Evolutionary conservation across 2,113 vertebrate species (phyloP).

Genomic region (Microtus montanus): DNA sequence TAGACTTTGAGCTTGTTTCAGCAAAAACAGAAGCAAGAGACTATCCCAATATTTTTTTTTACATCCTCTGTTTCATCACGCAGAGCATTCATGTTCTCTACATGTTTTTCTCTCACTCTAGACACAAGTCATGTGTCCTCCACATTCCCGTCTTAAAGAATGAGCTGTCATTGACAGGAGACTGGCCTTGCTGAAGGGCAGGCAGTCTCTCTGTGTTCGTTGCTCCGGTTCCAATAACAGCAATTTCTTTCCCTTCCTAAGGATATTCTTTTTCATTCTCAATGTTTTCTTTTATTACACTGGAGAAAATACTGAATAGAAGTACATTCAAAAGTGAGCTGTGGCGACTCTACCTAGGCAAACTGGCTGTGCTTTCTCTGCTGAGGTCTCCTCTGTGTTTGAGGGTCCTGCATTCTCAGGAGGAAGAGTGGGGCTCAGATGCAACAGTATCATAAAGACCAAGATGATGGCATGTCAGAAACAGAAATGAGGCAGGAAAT

Average conservation of each 20-base stretch:
- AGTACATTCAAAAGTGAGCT: not conserved
- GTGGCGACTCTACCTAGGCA: not conserved
- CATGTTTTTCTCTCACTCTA: not conserved
- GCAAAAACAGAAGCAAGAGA: constrained; percentile 33
- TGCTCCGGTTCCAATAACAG: constrained; percentile 54
- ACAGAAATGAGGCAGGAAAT: constrained; percentile 9
- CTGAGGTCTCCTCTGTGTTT: not conserved
- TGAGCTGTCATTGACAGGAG: constrained; percentile 11
- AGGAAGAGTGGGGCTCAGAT: not conserved
- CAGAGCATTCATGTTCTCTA: not conserved
- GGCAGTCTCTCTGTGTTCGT: not conserved
- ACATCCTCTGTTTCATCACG: not conserved
- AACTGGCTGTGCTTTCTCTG: not conserved
- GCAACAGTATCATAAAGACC: not conserved
- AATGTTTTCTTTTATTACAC: constrained; percentile 59
- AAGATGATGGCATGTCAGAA: constrained; percentile 19
- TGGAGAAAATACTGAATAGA: constrained; percentile 48
- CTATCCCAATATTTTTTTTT: constrained; percentile 16
- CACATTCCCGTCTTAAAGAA: not conserved
- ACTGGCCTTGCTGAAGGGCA: not conserved
- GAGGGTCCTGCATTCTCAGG: not conserved
- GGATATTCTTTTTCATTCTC: constrained; percentile 53
- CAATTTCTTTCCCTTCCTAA: constrained; percentile 34
- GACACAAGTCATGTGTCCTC: not conserved
- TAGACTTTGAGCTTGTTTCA: constrained; percentile 37